These are phyloP conservation scores for Tauraco hartlaubi DNA, from an alignment of 2,797 vertebrate genomes.

Conservation along the genomic window DNA sequence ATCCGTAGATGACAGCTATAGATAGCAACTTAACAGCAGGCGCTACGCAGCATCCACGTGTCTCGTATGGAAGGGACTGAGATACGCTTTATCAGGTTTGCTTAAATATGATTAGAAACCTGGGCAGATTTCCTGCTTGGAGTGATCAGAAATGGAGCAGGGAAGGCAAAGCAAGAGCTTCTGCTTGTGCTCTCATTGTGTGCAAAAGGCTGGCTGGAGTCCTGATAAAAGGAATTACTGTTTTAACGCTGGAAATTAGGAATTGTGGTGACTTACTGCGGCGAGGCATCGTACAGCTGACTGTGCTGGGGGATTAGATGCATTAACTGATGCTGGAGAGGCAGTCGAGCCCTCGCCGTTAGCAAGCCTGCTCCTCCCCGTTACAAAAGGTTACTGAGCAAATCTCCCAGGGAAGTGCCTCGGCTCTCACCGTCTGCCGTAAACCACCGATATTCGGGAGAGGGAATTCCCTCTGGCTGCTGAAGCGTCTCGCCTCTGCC, in stretches of 20 bases:
- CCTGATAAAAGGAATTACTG: neutral
- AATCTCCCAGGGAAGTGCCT: fast-evolving
- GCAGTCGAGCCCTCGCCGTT: neutral
- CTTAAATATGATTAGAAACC: neutral
- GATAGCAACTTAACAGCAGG: neutral
- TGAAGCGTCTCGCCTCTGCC: neutral
- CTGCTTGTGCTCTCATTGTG: neutral
- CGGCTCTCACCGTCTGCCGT: neutral
- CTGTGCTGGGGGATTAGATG: neutral
- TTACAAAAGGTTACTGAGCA: neutral
- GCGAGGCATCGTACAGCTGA: neutral
- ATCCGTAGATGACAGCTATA: neutral
- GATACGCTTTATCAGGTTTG: neutral
- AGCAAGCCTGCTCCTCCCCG: neutral
- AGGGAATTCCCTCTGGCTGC: neutral
- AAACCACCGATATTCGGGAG: neutral
- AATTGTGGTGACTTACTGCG: neutral
- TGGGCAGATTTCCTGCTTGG: neutral
- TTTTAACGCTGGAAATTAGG: neutral
- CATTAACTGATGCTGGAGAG: neutral
- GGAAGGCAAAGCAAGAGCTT: neutral
- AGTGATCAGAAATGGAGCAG: neutral
- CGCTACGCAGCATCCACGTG: fast-evolving
- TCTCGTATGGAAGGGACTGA: neutral
- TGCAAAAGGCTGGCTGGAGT: neutral